phyloP scores from a whole-genome alignment of 2,888 invertebrate genomes.

The Phytoseiulus persimilis region DNA sequence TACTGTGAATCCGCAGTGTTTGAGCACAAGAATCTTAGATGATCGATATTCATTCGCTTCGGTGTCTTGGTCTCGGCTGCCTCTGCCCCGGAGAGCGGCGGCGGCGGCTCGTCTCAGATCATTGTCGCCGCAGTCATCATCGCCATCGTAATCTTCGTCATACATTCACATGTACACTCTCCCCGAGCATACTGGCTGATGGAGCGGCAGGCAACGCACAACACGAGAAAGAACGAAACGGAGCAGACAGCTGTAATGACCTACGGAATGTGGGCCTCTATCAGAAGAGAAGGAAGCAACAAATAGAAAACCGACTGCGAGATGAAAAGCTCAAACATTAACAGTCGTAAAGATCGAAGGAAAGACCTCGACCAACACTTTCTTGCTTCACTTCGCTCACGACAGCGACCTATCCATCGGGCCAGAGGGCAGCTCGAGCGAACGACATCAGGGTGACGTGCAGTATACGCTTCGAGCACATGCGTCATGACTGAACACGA shows the following conservation, averaged over 20 bases:
- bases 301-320: neutral
- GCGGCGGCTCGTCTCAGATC: neutral
- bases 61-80: neutral
- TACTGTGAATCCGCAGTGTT: no score
- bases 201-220: neutral
- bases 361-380: neutral
- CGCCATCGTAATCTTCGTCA: neutral
- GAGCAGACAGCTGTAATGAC: conserved; percentile 5
- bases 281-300: neutral
- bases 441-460: no score
- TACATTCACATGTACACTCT: neutral
- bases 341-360: neutral
- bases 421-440: no score
- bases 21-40: neutral
- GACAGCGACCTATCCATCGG: no score
- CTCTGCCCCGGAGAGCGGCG: neutral
- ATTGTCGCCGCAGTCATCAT: neutral
- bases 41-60: neutral
- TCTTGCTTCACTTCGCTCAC: neutral
- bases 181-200: neutral
- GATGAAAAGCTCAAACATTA: neutral
- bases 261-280: neutral
- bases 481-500: no score
- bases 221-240: neutral
- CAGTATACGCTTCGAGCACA: no score